Evolutionary conservation across 2,797 vertebrate genomes (phyloP), one percentile per base, ranked within the genome.

Genomic region (Microchirus variegatus): DNA sequence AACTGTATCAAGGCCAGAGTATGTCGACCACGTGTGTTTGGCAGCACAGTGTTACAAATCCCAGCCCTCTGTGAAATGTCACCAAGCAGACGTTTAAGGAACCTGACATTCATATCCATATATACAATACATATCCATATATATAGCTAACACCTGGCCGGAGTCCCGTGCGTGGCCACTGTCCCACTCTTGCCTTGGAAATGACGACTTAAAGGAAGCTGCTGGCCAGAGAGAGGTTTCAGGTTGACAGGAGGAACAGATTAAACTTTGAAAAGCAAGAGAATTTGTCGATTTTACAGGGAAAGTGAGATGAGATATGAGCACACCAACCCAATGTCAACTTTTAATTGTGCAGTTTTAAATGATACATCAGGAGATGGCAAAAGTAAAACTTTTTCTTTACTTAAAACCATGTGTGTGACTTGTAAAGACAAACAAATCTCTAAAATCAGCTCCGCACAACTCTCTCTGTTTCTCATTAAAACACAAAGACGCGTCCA

Each of bases 21-120:
- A 63, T 67, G 50, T 74, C 44, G 49, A 54, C 59, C 53, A 49
- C 41, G 37, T 52, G 59, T 48, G 62, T 53, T 70, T 81, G 53
- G 58, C 75, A 58, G 58, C 70, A 53, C 13, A 15, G 76, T 73
- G 79, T 64, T 80, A 86, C 68, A 84, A 80, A 75, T 45, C 18
- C 63, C 80, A 76, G 61, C 31, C 19, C 19, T 49, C 63, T 51
- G 77, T 11, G 51, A 84, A 84, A 87, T 73, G 74, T 81, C 75
- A 64, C 43, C 18, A 26, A 31, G 19, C 59, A 59, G 59, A 68
- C 80, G 78, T 83, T 80, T 55, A 69, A 71, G 5, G 1, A 61
- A 51, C 1, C 41, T 63, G 68, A 74, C 79, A 53, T 80, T 83
- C 18, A 35, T 75, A 49, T 78, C 59, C 13, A 4, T 44, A 16